Base-by-base conservation (phyloP, 2,113 vertebrate genomes). In the Glaucomys volans region DNA sequence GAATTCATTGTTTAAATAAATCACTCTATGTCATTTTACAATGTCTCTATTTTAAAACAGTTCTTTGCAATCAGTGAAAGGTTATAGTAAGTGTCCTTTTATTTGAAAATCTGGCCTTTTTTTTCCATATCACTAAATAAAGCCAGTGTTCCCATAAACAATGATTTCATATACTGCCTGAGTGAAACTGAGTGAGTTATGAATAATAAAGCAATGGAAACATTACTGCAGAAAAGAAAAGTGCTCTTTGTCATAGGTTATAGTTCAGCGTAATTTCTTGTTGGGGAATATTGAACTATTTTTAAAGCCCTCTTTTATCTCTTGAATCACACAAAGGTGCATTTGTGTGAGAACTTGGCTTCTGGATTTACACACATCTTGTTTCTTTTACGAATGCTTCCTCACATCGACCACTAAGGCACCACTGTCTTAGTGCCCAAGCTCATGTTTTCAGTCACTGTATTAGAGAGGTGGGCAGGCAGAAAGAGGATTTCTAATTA, bases 141-240 rank as follows among this genome's bases (percentile, higher is more conserved):
- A 95, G 57, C 44, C 54, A 93, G 54, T 90, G n/a, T 79, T 67
- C 64, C 79, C 80, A 95, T 95, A 98, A 97, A 98, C 91, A 98
- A 97, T 93, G 90, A 89, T 50, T 91, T 40, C 47, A 22, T 95
- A 52, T 87, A 89, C 96, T 95, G 69, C 59, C 57, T 90, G 83
- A 81, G 50, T 95, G 90, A 98, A 97, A 97, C 44, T 40, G 1
- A n/a, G 97, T 47, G 94, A 95, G 69, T 97, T 95, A 95, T 93
- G 59, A 90, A 97, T 95, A 97, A 71, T 86, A 95, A 85, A 95
- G 96, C 95, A 97, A 97, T 98, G 97, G 96, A 98, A 98, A 98
- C 92, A 86, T 98, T 97, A 97, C 91, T 91, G 74, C 66, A 92
- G 3, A 75, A 94, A 90, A 87, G 90, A 97, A 97, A 98, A 98